phyloP scores from a whole-genome alignment of 2,797 vertebrate genomes.

The Nyctalus aviator region DNA sequence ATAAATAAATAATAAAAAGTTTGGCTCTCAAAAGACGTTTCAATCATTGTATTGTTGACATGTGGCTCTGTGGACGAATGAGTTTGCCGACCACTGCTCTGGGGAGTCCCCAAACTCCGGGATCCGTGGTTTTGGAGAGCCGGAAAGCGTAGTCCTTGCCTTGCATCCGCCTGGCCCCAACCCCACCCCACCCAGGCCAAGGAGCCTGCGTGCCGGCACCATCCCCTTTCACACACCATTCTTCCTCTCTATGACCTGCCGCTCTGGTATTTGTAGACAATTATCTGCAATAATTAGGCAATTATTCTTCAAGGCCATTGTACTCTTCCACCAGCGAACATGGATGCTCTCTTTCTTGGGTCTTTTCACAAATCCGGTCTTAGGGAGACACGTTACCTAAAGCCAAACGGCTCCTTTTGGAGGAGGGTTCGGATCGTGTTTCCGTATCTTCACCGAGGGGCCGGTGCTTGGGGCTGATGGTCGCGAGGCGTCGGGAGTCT shows the following conservation, averaged over 20 bases:
- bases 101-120: background rate
- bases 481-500: background rate
- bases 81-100: too few relatives aligned
- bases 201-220: background rate
- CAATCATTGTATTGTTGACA: too few relatives aligned
- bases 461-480: background rate
- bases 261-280: conserved; percentile 61
- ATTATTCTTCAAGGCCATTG: conserved; percentile 75
- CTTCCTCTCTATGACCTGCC: conserved; percentile 23
- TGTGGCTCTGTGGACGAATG: too few relatives aligned
- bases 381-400: conserved; percentile 69
- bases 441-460: background rate
- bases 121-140: background rate
- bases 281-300: conserved; percentile 75
- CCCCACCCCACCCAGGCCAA: accelerated
- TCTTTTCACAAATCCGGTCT: conserved; percentile 70
- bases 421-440: conserved; percentile 51
- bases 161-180: background rate
- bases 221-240: background rate
- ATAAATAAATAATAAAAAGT: too few relatives aligned
- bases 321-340: conserved; percentile 64
- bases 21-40: too few relatives aligned
- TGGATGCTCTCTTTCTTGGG: conserved; percentile 71
- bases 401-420: conserved; percentile 56
- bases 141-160: background rate